A percentile compares a stretch with the other conserved stretches of the same genome.
Conservation (phyloP, 1,140 invertebrate species). For the Harpegnathos saltator region DNA sequence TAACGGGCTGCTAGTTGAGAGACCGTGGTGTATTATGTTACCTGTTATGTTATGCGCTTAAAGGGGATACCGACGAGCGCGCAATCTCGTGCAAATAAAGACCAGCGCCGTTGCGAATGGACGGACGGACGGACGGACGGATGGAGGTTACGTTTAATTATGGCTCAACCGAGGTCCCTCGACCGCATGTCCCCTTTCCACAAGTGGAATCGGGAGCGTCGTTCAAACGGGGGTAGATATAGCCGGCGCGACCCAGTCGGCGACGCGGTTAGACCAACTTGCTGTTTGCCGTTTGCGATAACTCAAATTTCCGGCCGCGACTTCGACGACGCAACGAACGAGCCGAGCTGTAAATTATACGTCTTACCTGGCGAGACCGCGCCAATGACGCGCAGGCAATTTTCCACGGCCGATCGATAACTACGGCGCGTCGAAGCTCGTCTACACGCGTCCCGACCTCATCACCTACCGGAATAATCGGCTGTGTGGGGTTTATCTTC, state of each 20-base stretch:
- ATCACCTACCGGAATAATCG: conserved; percentile 36
- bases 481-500: neutral
- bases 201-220: neutral
- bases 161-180: neutral
- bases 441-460: neutral
- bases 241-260: too few relatives aligned
- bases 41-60: neutral
- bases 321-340: neutral
- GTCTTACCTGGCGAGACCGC: conserved; percentile 19
- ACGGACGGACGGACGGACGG: neutral
- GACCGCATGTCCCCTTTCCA: neutral
- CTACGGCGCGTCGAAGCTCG: neutral
- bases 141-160: conserved; percentile 42
- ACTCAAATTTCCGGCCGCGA: neutral
- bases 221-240: neutral
- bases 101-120: neutral
- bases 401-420: conserved; percentile 45
- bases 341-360: conserved; percentile 18
- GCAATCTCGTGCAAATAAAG: conserved; percentile 19
- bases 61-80: neutral
- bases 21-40: conserved; percentile 25
- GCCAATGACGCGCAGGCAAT: conserved; percentile 19
- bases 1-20: conserved; percentile 23
- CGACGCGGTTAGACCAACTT: neutral
- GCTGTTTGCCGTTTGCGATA: conserved; percentile 8